phyloP scores from a whole-genome alignment of 2,113 vertebrate species.

The Brachionichthys hirsutus region DNA sequence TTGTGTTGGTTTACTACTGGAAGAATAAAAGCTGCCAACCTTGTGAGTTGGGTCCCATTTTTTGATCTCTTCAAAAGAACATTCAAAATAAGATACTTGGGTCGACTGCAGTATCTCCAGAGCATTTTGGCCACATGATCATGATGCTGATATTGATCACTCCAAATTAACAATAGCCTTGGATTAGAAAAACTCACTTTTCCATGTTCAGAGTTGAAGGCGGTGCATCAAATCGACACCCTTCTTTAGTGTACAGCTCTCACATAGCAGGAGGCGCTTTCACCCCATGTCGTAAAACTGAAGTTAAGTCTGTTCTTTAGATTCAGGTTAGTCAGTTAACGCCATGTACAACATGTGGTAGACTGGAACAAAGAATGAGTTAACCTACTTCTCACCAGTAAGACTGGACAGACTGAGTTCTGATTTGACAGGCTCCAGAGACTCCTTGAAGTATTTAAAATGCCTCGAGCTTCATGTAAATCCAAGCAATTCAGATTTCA shows the following conservation, averaged over 20 bases:
- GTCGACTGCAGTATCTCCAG: constrained; percentile 25
- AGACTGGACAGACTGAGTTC: constrained; percentile 1
- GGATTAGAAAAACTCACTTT: constrained; percentile 57
- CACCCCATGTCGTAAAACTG: constrained; percentile 14
- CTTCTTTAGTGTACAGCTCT: constrained; percentile 68
- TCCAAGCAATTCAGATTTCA: not conserved
- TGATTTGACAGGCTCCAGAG: too few relatives aligned
- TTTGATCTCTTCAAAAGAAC: constrained; percentile 43
- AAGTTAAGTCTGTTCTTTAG: constrained; percentile 23
- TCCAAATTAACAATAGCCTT: constrained; percentile 1
- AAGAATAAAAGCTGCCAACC: constrained; percentile 63
- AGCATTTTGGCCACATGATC: constrained; percentile 1
- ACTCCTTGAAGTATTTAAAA: not conserved
- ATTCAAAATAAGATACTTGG: constrained; percentile 59
- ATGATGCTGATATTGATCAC: constrained; percentile 1
- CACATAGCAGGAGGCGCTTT: constrained; percentile 19
- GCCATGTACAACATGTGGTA: constrained; percentile 1
- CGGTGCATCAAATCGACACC: not conserved
- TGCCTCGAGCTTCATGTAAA: not conserved
- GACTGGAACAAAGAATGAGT: constrained; percentile 25
- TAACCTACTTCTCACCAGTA: not conserved
- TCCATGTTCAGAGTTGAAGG: constrained; percentile 49
- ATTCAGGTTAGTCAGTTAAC: constrained; percentile 38
- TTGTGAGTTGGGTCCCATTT: constrained; percentile 31
- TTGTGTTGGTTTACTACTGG: constrained; percentile 28